phyloP scores from a whole-genome alignment of 2,888 invertebrate genomes.

The Drosophila villosipedis region DNA sequence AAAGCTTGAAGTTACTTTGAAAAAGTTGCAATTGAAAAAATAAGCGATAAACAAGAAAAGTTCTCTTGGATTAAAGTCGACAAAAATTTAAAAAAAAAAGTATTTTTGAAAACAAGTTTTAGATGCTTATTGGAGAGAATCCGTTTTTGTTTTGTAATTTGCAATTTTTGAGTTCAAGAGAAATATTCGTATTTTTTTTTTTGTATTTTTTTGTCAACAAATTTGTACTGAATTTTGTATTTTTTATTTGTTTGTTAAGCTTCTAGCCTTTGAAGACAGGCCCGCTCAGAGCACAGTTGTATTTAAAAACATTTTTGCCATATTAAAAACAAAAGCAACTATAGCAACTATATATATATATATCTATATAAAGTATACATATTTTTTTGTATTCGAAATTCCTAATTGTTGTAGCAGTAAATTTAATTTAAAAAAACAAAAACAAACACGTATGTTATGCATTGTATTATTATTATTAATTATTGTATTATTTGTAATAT shows the following conservation, averaged over 20 bases:
- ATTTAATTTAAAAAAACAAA: conserved; percentile 60
- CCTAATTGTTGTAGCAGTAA: conserved; percentile 78
- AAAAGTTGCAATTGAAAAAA: not conserved
- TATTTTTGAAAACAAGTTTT: not conserved
- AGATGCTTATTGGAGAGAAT: not conserved
- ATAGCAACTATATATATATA: not conserved
- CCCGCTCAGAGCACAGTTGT: conserved; percentile 56
- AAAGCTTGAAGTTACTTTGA: conserved; percentile 12
- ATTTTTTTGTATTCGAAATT: conserved; percentile 49
- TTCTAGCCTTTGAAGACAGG: conserved; percentile 64
- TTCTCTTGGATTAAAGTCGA: not conserved
- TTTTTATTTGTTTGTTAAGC: conserved; percentile 33
- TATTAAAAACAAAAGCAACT: conserved; percentile 19
- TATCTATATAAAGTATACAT: conserved; percentile 3
- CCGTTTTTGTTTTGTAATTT: not conserved
- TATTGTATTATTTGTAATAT: conserved; percentile 46
- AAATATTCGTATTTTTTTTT: not conserved
- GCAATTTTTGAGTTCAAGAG: not conserved
- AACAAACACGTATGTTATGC: conserved; percentile 25
- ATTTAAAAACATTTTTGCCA: conserved; percentile 53
- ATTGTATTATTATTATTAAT: conserved; percentile 45
- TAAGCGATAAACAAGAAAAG: not conserved
- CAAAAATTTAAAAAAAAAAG: not conserved
- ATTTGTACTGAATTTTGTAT: not conserved
- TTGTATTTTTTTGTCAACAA: not conserved